Percentiles rank a stretch among this genome's conserved stretches.
These are phyloP conservation scores for Augiades crinisus DNA, from an alignment of 2,888 invertebrate species.

Conservation along the genomic window DNA sequence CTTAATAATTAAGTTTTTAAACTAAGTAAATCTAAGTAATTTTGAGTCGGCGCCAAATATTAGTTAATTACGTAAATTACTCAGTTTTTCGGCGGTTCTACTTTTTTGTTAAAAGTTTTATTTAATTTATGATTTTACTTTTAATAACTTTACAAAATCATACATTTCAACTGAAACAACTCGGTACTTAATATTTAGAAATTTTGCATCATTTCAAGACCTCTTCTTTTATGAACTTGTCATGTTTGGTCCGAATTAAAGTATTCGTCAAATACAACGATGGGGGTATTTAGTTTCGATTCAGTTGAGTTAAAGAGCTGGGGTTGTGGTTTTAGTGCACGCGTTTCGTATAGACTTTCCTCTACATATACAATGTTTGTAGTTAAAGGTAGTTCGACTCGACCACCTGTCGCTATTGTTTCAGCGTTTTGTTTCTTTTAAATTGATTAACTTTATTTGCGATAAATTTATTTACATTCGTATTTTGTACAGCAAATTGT, in stretches of 20 bases:
- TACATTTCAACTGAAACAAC: no score
- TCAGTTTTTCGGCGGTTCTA: no score
- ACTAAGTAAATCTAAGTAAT: no score
- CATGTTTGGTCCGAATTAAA: constrained; percentile 9
- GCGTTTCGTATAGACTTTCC: constrained; percentile 41
- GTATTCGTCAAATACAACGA: constrained; percentile 24
- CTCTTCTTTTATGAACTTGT: no score
- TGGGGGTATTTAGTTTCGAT: constrained; percentile 23
- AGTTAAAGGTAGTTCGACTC: constrained; percentile 10
- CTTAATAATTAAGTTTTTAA: no score
- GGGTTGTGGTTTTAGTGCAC: constrained; percentile 60
- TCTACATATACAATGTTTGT: constrained; percentile 6
- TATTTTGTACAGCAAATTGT: background rate
- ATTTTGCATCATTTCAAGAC: no score
- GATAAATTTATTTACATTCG: background rate
- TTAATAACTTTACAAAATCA: no score
- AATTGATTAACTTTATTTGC: constrained; percentile 10
- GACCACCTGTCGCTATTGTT: constrained; percentile 22
- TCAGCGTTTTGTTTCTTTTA: constrained; percentile 18
- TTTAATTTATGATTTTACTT: no score
- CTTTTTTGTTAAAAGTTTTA: no score
- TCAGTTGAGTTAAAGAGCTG: constrained; percentile 38
- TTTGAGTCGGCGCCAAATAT: no score
- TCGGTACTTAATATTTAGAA: no score
- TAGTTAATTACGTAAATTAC: no score